These are phyloP conservation scores for Aleiodes leptofemur DNA, from an alignment of 2,888 invertebrate genomes.

Conservation along the genomic window DNA sequence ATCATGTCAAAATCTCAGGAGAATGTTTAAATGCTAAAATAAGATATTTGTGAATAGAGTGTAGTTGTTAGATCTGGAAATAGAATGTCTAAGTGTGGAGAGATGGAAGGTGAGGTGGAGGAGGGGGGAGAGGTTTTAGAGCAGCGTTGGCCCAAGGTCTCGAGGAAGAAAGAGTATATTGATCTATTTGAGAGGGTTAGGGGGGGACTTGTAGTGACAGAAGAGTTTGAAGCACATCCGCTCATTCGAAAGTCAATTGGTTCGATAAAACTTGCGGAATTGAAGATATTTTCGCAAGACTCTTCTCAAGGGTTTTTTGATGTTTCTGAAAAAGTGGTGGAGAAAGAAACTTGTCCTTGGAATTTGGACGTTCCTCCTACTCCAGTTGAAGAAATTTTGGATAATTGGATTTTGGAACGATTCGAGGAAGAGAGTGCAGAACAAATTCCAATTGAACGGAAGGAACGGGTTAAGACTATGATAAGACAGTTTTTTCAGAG, in stretches of 20 bases:
- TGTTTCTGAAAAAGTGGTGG: background rate
- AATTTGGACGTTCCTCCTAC: conserved; percentile 52
- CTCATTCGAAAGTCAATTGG: conserved; percentile 30
- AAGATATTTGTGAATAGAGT: too few species aligned
- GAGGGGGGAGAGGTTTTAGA: background rate
- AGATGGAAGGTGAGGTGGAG: conserved; percentile 1
- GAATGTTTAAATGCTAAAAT: too few species aligned
- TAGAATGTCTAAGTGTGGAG: conserved; percentile 7
- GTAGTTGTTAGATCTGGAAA: background rate
- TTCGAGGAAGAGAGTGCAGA: conserved; percentile 5
- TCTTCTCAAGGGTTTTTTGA: background rate
- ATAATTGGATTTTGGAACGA: conserved; percentile 23
- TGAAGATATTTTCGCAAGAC: background rate
- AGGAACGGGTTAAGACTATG: background rate
- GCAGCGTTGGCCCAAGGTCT: conserved; percentile 41
- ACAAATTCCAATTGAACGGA: background rate
- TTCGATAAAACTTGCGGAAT: conserved; percentile 19
- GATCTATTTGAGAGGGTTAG: conserved; percentile 36
- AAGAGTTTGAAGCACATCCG: conserved; percentile 10
- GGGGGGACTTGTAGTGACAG: background rate
- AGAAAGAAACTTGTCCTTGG: background rate
- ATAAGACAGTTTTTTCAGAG: background rate
- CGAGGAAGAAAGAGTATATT: conserved; percentile 48
- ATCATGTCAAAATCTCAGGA: background rate
- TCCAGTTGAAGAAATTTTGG: conserved; percentile 50